Evolutionary conservation across 2,797 vertebrate genomes (phyloP).

Genomic region (Liasis olivaceus): DNA sequence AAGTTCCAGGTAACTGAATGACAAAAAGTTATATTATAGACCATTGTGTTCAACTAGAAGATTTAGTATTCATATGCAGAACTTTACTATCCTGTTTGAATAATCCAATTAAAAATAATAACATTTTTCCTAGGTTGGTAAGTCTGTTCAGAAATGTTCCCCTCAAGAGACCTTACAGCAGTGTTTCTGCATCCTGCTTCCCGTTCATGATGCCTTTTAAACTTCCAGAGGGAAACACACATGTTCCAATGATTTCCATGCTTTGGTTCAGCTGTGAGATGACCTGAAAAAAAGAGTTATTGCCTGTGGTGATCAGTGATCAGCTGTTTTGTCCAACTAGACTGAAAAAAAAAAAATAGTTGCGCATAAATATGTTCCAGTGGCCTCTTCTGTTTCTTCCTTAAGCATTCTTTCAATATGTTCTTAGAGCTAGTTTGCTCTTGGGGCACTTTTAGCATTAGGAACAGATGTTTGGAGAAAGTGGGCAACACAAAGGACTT

Average conservation of each 20-base stretch:
- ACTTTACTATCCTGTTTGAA: not conserved
- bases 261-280: not conserved
- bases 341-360: not conserved
- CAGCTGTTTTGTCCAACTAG: not conserved
- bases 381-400: not conserved
- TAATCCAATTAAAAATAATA: not conserved
- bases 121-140: not conserved
- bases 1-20: not conserved
- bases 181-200: not conserved
- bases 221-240: not conserved
- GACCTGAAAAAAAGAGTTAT: not conserved
- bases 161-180: not conserved
- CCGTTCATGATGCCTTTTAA: not conserved
- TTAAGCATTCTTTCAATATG: not conserved
- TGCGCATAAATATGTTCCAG: not conserved
- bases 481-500: accelerated
- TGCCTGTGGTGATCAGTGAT: not conserved
- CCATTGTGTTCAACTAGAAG: not conserved
- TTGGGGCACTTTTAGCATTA: not conserved
- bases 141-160: not conserved
- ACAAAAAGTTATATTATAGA: not conserved
- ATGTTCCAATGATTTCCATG: not conserved
- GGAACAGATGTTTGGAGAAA: not conserved
- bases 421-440: not conserved
- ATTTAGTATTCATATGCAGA: not conserved